Conservation (phyloP, 2,113 vertebrate genomes). For the Poeciliopsis turrubarensis region DNA sequence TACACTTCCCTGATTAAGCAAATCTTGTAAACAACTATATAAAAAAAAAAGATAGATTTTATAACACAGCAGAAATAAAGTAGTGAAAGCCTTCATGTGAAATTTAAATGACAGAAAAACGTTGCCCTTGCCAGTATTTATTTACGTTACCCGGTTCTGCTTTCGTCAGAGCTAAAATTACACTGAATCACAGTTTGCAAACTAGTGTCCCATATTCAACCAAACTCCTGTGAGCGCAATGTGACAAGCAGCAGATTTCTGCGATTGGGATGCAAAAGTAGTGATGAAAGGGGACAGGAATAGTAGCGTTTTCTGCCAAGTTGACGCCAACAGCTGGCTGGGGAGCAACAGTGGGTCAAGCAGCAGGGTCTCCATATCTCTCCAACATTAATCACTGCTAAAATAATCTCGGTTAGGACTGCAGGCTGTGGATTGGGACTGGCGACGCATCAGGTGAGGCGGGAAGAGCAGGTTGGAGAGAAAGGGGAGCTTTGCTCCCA, state of each 20-base stretch:
- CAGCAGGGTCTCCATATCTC: conserved; percentile 63
- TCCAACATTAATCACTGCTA: conserved; percentile 72
- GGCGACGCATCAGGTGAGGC: conserved; percentile 37
- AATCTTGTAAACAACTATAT: neutral
- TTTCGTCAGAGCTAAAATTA: conserved; percentile 26
- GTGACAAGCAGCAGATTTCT: conserved; percentile 26
- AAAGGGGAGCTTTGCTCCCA: neutral
- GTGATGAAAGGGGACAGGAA: conserved; percentile 46
- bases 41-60: neutral
- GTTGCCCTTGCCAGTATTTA: too few relatives aligned
- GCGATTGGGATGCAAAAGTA: conserved; percentile 33
- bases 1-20: neutral
- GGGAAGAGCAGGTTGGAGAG: neutral
- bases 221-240: conserved; percentile 9
- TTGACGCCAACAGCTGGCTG: conserved; percentile 27
- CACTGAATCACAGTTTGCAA: neutral
- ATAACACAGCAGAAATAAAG: neutral
- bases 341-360: conserved; percentile 39
- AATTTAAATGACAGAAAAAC: neutral
- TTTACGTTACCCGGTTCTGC: neutral
- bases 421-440: conserved; percentile 47
- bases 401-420: conserved; percentile 56
- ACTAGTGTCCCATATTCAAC: conserved; percentile 17
- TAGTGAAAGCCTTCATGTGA: neutral
- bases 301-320: conserved; percentile 33